Conservation (phyloP, 2,113 vertebrate species). For the Helogale parvula region DNA sequence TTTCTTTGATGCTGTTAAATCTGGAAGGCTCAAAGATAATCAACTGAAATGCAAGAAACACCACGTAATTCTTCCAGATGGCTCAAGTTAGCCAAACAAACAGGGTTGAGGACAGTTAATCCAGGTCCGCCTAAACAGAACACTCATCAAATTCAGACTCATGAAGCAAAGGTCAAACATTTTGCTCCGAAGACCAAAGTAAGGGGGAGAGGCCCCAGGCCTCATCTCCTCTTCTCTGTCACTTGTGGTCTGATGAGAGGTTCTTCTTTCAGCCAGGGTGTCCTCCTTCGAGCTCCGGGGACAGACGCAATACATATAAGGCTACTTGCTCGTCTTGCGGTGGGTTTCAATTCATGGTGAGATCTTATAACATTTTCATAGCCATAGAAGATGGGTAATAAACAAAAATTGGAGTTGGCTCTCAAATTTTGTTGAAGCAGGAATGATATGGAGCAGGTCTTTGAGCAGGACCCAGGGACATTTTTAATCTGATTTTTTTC, state of each 20-base stretch:
- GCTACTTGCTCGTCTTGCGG: background rate
- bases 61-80: background rate
- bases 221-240: background rate
- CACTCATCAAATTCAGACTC: background rate
- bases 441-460: background rate
- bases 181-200: background rate
- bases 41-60: background rate
- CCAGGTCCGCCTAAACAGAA: background rate
- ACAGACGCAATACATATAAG: rapidly evolving
- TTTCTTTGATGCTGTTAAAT: background rate
- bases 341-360: background rate
- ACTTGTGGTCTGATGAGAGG: background rate
- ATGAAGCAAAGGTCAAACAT: background rate
- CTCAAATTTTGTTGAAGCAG: background rate
- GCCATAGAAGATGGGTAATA: no score
- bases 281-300: background rate
- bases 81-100: background rate
- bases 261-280: background rate
- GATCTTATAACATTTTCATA: background rate
- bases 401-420: background rate
- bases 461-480: background rate
- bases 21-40: background rate
- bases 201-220: background rate
- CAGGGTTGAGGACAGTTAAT: background rate
- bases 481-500: background rate